Conservation (phyloP, 2,113 vertebrate genomes). For the Smithornis capensis region DNA sequence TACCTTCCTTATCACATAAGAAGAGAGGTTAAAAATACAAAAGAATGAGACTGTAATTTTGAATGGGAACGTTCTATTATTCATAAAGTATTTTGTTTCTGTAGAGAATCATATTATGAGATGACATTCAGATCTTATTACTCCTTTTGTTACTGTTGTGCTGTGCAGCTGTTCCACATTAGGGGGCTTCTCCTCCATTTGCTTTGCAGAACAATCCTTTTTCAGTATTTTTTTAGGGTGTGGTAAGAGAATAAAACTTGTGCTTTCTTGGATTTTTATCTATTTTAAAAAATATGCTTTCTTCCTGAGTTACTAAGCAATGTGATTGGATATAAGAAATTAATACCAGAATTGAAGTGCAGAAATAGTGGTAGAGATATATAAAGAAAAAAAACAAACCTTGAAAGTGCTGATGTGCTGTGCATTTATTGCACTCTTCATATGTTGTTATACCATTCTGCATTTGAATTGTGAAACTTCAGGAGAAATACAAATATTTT, state of each 20-base stretch:
- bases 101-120: slow-evolving; percentile 54
- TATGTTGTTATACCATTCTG: neutral
- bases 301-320: neutral
- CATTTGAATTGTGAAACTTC: neutral
- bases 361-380: neutral
- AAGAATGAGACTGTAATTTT: slow-evolving; percentile 55
- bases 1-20: slow-evolving; percentile 59
- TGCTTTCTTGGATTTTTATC: neutral
- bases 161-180: slow-evolving; percentile 30
- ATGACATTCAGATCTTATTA: slow-evolving; percentile 54
- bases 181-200: slow-evolving; percentile 7
- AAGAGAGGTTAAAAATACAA: slow-evolving; percentile 62
- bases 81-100: slow-evolving; percentile 69
- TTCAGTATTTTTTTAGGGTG: neutral
- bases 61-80: slow-evolving; percentile 68
- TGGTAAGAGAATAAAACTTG: neutral
- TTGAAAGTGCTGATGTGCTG: neutral
- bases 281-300: neutral
- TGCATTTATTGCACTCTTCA: neutral
- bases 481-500: neutral
- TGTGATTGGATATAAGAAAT: neutral
- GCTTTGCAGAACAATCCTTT: neutral
- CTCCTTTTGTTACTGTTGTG: slow-evolving; percentile 37
- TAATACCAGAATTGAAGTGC: neutral
- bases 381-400: neutral